Evolutionary conservation across 2,888 invertebrate species (phyloP).

Genomic region (Eucriotettix oculatus): DNA sequence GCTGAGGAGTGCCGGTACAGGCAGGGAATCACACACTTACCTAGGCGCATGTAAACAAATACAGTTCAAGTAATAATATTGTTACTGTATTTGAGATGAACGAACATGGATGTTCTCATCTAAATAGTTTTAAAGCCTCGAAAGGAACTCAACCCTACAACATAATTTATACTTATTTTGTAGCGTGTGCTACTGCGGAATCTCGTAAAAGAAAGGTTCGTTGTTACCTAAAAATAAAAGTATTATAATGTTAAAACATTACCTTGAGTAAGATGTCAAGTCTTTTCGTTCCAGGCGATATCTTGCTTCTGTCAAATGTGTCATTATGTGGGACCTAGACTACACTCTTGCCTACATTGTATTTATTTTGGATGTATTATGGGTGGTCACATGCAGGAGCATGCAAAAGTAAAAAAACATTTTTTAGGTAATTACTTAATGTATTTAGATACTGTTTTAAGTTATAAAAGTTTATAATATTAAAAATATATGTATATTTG

Average conservation of each 20-base stretch:
- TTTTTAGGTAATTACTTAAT: conserved; percentile 37
- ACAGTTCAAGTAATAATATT: not conserved
- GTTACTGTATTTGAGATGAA: conserved; percentile 29
- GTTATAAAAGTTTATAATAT: not conserved
- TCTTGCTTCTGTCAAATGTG: conserved; percentile 72
- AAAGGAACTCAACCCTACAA: conserved; percentile 57
- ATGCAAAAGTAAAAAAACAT: conserved; percentile 67
- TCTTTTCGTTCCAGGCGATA: conserved; percentile 41
- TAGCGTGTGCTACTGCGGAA: conserved; percentile 62
- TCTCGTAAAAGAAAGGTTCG: conserved; percentile 68
- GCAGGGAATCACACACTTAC: not conserved
- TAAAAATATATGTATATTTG: not conserved
- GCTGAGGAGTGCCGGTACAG: not conserved
- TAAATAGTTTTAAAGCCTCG: conserved; percentile 60
- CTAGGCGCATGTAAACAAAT: not conserved
- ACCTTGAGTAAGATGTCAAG: not conserved
- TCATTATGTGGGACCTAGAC: conserved; percentile 56
- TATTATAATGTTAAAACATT: not conserved
- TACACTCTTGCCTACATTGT: conserved; percentile 77
- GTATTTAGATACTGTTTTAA: conserved; percentile 6
- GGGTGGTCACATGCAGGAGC: conserved; percentile 69
- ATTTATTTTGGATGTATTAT: conserved; percentile 82
- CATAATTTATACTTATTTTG: conserved; percentile 74
- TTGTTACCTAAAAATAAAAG: conserved; percentile 4
- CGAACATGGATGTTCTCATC: conserved; percentile 60